These are phyloP conservation scores for Coregonus sp. DNA, from an alignment of 2,797 vertebrate genomes.

Conservation along the genomic window DNA sequence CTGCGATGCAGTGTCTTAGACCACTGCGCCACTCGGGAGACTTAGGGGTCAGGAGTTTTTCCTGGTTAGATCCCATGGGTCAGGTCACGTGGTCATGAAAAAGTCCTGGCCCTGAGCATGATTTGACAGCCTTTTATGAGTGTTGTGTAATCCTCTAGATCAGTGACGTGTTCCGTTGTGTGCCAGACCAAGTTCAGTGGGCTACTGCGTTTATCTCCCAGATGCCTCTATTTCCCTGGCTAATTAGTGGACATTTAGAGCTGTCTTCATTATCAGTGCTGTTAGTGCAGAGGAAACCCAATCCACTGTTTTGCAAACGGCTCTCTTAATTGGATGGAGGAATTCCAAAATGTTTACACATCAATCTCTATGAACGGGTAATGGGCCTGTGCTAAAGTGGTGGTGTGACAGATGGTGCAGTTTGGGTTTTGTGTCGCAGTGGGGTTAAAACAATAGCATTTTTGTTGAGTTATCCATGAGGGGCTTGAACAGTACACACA, in stretches of 20 bases:
- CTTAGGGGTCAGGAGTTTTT: not conserved
- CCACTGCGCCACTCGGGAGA: too few species aligned
- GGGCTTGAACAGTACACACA: not conserved
- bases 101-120: not conserved
- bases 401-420: not conserved
- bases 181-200: not conserved
- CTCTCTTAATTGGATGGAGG: constrained; percentile 19
- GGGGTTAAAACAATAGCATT: constrained; percentile 4
- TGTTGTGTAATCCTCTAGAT: not conserved
- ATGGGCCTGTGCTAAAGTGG: not conserved
- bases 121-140: not conserved
- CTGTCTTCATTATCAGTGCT: not conserved
- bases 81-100: not conserved
- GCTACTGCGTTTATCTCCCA: not conserved
- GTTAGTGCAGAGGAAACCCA: constrained; percentile 5
- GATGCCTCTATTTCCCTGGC: not conserved
- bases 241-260: constrained; percentile 3
- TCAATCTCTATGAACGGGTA: constrained; percentile 16
- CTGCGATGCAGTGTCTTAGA: too few species aligned
- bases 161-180: constrained; percentile 1
- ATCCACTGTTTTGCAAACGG: constrained; percentile 10
- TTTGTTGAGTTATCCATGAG: not conserved
- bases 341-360: constrained; percentile 28
- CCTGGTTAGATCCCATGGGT: not conserved
- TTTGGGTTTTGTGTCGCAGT: not conserved